These are phyloP conservation scores for Pristionchus maxplancki DNA, from an alignment of 2,888 invertebrate genomes.

Conservation along the genomic window DNA sequence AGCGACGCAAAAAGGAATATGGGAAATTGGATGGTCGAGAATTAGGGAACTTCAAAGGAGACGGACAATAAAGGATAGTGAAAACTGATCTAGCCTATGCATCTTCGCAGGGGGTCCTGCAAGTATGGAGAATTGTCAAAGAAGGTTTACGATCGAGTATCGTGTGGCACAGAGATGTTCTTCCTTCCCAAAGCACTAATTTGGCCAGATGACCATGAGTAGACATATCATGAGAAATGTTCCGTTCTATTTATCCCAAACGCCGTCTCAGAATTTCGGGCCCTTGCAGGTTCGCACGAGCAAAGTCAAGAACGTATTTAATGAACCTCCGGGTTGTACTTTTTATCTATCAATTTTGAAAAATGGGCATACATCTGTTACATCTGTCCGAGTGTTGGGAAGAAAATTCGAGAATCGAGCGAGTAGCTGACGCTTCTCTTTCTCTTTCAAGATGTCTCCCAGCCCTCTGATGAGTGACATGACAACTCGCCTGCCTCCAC, in stretches of 20 bases:
- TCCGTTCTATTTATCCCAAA: too few species aligned
- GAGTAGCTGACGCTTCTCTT: not conserved
- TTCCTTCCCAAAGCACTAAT: not conserved
- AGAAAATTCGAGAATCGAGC: too few species aligned
- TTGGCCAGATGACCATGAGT: not conserved
- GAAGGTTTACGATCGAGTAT: not conserved
- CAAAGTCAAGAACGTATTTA: too few species aligned
- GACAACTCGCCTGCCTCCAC: slow-evolving; percentile 13
- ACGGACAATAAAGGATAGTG: not conserved
- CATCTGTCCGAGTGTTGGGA: too few species aligned
- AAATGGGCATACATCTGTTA: too few species aligned
- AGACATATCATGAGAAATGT: not conserved
- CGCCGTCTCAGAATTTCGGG: too few species aligned
- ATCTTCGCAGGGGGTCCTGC: slow-evolving; percentile 14
- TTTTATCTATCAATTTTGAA: too few species aligned
- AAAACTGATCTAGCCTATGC: not conserved
- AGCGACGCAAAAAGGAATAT: slow-evolving; percentile 1
- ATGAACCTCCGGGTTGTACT: too few species aligned
- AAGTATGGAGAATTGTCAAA: not conserved
- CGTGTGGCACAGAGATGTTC: not conserved
- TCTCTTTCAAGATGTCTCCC: slow-evolving; percentile 18
- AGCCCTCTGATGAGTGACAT: slow-evolving; percentile 8
- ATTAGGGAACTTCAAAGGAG: not conserved
- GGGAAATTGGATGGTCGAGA: slow-evolving; percentile 18
- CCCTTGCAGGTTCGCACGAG: too few species aligned